A percentile compares a stretch with the other conserved stretches of the same genome.
Conservation (phyloP, 2,113 vertebrate genomes). For the Sphaerodactylus townsendi region DNA sequence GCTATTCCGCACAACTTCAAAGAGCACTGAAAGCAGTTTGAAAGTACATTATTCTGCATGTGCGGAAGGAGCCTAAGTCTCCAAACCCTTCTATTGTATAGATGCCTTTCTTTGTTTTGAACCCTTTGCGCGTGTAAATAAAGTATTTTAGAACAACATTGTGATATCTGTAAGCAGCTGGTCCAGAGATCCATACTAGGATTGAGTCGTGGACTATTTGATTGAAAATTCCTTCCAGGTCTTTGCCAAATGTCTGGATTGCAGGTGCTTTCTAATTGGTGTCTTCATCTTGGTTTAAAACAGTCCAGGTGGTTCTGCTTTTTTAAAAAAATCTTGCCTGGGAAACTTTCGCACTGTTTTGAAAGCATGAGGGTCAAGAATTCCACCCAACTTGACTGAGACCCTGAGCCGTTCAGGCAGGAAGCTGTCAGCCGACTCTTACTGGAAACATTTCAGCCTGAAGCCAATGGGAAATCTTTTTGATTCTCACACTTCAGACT, state of each 20-base stretch:
- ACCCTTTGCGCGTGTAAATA: not conserved
- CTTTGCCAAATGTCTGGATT: not conserved
- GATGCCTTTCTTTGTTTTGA: not conserved
- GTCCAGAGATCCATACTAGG: not conserved
- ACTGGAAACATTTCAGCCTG: conserved; percentile 38
- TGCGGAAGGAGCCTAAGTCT: no score
- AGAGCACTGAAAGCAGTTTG: no score
- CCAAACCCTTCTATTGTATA: no score
- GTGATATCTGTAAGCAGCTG: not conserved
- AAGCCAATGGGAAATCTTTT: conserved; percentile 49
- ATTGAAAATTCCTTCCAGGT: conserved; percentile 5
- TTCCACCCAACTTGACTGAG: conserved; percentile 29
- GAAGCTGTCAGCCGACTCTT: conserved; percentile 58
- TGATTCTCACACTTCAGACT: conserved; percentile 37
- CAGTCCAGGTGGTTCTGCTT: conserved; percentile 1
- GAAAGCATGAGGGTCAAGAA: conserved; percentile 47
- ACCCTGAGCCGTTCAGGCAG: conserved; percentile 17
- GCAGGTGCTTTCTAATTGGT: not conserved
- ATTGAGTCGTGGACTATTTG: not conserved
- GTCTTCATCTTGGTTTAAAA: conserved; percentile 10
- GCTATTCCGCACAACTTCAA: no score
- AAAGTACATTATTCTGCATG: no score
- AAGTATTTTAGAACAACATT: no score
- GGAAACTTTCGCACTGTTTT: conserved; percentile 27
- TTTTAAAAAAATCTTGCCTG: not conserved